Evolutionary conservation across 2,113 vertebrate genomes (phyloP).

Genomic region (Anguilla rostrata): DNA sequence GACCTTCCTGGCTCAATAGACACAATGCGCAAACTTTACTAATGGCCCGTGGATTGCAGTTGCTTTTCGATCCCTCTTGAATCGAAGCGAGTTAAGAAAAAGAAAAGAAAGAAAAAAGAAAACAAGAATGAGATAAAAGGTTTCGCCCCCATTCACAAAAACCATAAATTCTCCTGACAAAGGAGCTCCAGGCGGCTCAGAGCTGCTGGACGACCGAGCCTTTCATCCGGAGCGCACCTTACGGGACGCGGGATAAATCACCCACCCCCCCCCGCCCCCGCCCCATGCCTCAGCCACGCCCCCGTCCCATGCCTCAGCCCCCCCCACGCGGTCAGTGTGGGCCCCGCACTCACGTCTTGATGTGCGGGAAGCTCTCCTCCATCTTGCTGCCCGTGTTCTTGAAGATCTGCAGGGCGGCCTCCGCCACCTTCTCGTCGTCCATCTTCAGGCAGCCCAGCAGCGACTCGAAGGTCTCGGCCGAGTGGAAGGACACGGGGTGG

Average conservation of each 20-base stretch:
- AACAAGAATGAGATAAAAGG: background rate
- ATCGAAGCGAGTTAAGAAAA: background rate
- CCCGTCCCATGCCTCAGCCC: too few relatives aligned
- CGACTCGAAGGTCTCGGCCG: slow-evolving; percentile 96
- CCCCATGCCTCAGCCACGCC: too few relatives aligned
- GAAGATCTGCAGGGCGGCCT: slow-evolving; percentile 96
- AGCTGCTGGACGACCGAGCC: background rate
- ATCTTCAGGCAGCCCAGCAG: slow-evolving; percentile 95
- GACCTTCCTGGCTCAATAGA: too few relatives aligned
- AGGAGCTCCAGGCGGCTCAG: background rate
- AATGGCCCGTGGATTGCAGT: background rate
- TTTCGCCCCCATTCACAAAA: background rate
- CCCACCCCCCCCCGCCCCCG: too few relatives aligned
- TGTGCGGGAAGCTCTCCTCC: slow-evolving; percentile 96
- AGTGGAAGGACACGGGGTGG: slow-evolving; percentile 97
- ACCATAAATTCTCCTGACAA: background rate
- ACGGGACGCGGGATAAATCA: background rate
- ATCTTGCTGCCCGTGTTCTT: slow-evolving; percentile 94
- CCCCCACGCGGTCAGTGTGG: too few relatives aligned
- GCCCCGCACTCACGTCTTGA: slow-evolving; percentile 84
- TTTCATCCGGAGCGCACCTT: background rate
- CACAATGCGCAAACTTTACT: background rate
- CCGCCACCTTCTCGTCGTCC: slow-evolving; percentile 97
- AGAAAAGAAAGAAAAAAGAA: background rate
- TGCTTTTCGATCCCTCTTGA: background rate